Evolutionary conservation across 2,113 vertebrate genomes (phyloP), one percentile per base, ranked within the genome.

Genomic region (Phaetusa simplex): DNA sequence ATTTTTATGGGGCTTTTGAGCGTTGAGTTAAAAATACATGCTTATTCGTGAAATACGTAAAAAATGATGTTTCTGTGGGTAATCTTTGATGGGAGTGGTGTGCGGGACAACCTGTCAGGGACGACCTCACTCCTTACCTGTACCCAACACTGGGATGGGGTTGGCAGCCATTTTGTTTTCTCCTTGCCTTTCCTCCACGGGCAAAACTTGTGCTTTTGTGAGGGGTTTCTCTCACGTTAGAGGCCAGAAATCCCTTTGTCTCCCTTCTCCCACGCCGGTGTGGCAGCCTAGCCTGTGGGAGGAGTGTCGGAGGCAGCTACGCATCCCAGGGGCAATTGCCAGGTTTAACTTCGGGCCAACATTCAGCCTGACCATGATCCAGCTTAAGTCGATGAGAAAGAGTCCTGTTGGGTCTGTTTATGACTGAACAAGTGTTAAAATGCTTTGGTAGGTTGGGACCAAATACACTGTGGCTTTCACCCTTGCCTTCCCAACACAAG

Each of bases 101-200:
- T 24, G 34, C 61, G 21, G 52, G 40, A 76, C 18, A 52, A 82
- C 32, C 64, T 42, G 20, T n/a, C 26, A 50, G 26, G 2, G 2
- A 43, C 1, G 3, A 43, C 43, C 26, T 26, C 2, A 0, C 7
- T 38, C 58, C 34, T 21, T 53, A 29, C n/a, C 55, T 27, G 71
- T 0, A 1, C 20, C 9, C 19, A 47, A 42, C 3, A 2, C 65
- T 3, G 7, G n/a, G 34, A 22, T 3, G 2, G 22, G n/a, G 11
- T 26, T 8, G 11, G 40, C 38, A 24, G 43, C 50, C 23, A 27
- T 85, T 79, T 20, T 69, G 32, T 62, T 34, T 84, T 62, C 58
- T 73, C n/a, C 45, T 77, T 47, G 59, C 24, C 47, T 88, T 70
- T 27, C 43, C 17, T 78, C 59, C 47, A 30, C 19, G 45, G 78